Evolutionary conservation across 2,888 invertebrate species (phyloP).

Genomic region (Idaea aversata): DNA sequence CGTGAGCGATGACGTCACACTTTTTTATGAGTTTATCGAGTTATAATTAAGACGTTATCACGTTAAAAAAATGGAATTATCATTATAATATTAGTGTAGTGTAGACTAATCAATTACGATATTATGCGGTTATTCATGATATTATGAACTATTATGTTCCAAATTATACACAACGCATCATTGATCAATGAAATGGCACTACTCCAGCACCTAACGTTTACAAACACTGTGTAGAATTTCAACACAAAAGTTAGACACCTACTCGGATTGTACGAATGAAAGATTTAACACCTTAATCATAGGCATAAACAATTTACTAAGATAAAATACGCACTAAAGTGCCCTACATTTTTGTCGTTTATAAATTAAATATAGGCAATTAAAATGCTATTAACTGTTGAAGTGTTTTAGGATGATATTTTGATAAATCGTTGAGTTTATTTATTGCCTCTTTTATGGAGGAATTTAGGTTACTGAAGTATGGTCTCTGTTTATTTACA

Average conservation of each 20-base stretch:
- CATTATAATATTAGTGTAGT: too few relatives aligned
- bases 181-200: constrained; percentile 45
- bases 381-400: neutral
- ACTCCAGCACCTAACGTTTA: constrained; percentile 49
- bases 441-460: neutral
- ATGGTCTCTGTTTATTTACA: neutral
- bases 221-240: constrained; percentile 40
- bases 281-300: constrained; percentile 19
- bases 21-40: too few relatives aligned
- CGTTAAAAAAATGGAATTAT: too few relatives aligned
- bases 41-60: too few relatives aligned
- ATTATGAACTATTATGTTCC: neutral
- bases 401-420: neutral
- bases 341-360: constrained; percentile 4
- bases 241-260: constrained; percentile 23
- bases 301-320: constrained; percentile 12
- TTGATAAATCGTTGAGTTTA: neutral
- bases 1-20: too few relatives aligned
- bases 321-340: constrained; percentile 17
- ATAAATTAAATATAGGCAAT: neutral
- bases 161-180: constrained; percentile 10
- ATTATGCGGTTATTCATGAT: too few relatives aligned
- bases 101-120: neutral
- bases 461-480: neutral
- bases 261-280: constrained; percentile 12